Percentiles rank a stretch among this genome's conserved stretches.
Conservation (phyloP, 2,888 invertebrate species). For the Amblyjoppa proteus region DNA sequence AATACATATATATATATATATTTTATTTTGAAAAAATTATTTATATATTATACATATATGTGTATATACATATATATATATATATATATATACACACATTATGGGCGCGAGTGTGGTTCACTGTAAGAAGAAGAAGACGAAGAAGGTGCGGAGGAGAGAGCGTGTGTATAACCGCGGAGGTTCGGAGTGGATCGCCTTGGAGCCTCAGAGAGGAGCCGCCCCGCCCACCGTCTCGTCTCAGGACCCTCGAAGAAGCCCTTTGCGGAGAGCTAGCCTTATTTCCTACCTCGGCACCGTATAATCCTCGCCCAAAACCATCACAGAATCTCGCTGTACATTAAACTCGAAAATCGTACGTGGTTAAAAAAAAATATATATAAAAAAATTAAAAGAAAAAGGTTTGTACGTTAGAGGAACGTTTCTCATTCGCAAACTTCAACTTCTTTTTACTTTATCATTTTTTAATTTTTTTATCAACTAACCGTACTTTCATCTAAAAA, state of each 20-base stretch:
- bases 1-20: too few species aligned
- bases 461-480: neutral
- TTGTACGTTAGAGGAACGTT: neutral
- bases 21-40: too few species aligned
- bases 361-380: neutral
- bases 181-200: conserved; percentile 85
- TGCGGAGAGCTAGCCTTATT: conserved; percentile 59
- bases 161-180: conserved; percentile 76
- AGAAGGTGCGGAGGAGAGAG: conserved; percentile 80
- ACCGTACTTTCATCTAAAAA: neutral
- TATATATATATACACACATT: conserved; percentile 14
- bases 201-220: conserved; percentile 83
- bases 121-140: conserved; percentile 74
- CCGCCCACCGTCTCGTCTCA: conserved; percentile 85
- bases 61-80: too few species aligned
- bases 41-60: too few species aligned
- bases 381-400: neutral
- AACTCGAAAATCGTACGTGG: neutral
- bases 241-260: conserved; percentile 67
- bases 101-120: conserved; percentile 70
- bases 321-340: neutral
- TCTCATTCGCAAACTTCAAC: neutral
- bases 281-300: conserved; percentile 51
- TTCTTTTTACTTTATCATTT: neutral
- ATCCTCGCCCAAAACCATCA: conserved; percentile 45